Evolutionary conservation across 2,888 invertebrate species (phyloP).

Genomic region (Orthosia gothica): DNA sequence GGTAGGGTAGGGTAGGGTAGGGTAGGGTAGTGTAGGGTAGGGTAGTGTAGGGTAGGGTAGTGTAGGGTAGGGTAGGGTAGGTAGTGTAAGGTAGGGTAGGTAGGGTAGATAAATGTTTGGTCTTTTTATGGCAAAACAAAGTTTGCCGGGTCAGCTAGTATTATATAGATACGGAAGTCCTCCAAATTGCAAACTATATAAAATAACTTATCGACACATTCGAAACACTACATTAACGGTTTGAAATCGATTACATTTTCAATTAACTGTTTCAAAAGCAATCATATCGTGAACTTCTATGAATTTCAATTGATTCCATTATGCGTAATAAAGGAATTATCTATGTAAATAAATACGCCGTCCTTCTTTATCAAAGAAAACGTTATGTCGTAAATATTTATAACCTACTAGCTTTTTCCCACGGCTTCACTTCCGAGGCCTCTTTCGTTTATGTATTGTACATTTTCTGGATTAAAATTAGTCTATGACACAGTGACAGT

Average conservation of each 20-base stretch:
- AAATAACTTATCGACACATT: not conserved
- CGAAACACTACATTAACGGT: not conserved
- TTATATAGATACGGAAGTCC: not conserved
- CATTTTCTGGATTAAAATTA: not conserved
- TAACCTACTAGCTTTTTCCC: not conserved
- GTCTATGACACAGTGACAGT: no score
- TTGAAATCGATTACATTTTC: slow-evolving; percentile 19
- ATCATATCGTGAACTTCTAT: slow-evolving; percentile 21
- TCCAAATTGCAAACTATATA: not conserved
- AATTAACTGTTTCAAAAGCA: slow-evolving; percentile 24
- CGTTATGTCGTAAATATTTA: slow-evolving; percentile 46
- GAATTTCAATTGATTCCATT: slow-evolving; percentile 17
- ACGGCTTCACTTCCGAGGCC: not conserved
- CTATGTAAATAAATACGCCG: slow-evolving; percentile 13
- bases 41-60: no score
- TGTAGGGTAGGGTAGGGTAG: no score
- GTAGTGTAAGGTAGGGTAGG: no score
- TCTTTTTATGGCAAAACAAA: no score
- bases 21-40: no score
- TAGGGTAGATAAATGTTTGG: no score
- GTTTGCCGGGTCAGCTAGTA: no score
- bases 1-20: no score
- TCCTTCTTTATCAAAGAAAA: slow-evolving; percentile 8
- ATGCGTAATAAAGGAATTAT: slow-evolving; percentile 22
- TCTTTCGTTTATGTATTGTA: not conserved